Conservation (phyloP, 2,888 invertebrate species). For the Epirrhoe tristata region DNA sequence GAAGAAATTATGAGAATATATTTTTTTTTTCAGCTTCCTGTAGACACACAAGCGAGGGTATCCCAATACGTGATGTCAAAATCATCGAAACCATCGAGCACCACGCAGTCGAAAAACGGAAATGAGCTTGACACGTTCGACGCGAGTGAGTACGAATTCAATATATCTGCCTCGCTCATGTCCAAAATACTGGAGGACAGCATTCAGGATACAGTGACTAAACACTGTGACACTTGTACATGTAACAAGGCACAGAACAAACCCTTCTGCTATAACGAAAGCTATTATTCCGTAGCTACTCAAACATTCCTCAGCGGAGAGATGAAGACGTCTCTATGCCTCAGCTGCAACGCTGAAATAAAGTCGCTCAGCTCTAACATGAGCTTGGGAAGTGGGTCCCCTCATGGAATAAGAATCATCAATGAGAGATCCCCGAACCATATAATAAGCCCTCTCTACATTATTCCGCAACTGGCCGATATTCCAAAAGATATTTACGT, state of each 20-base stretch:
- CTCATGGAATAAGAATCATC: slow-evolving; percentile 65
- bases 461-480: slow-evolving; percentile 64
- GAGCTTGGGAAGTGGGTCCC: slow-evolving; percentile 74
- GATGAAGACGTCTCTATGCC: slow-evolving; percentile 82
- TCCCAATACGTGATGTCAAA: slow-evolving; percentile 90
- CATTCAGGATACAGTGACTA: slow-evolving; percentile 91
- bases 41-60: slow-evolving; percentile 96
- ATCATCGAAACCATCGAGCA: slow-evolving; percentile 73
- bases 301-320: slow-evolving; percentile 85
- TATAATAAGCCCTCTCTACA: slow-evolving; percentile 64
- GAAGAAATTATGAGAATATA: not conserved
- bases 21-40: slow-evolving; percentile 89
- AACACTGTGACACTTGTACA: slow-evolving; percentile 93
- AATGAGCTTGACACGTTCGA: slow-evolving; percentile 81
- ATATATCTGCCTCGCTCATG: slow-evolving; percentile 94
- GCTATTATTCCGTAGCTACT: slow-evolving; percentile 86
- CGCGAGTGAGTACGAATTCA: slow-evolving; percentile 87
- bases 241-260: slow-evolving; percentile 86
- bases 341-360: slow-evolving; percentile 87
- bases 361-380: slow-evolving; percentile 73
- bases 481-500: slow-evolving; percentile 47
- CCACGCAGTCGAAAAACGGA: slow-evolving; percentile 71
- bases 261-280: slow-evolving; percentile 83
- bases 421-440: slow-evolving; percentile 65
- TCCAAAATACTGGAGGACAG: slow-evolving; percentile 96